Conservation (phyloP, 2,797 vertebrate species). For the Paratrypauchen microcephalus region DNA sequence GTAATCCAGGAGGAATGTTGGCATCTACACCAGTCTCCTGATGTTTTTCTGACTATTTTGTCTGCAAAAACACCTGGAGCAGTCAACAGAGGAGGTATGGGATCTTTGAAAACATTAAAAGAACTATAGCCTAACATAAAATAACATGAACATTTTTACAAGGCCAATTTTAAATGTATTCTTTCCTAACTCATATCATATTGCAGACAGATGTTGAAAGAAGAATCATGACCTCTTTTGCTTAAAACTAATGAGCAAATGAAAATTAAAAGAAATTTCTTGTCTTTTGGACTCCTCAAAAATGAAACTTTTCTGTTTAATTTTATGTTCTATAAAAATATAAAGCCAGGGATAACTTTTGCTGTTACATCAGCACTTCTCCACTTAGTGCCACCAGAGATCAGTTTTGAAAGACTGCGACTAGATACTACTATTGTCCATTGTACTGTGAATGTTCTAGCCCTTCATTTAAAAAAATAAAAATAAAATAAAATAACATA, state of each 20-base stretch:
- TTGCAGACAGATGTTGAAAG: too few species aligned
- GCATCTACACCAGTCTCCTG: conserved; percentile 16
- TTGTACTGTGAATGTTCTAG: too few species aligned
- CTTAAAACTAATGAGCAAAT: too few species aligned
- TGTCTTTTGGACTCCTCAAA: too few species aligned
- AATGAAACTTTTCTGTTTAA: too few species aligned
- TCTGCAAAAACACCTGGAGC: conserved; percentile 14
- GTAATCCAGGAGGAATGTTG: conserved; percentile 38
- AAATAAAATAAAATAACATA: too few species aligned
- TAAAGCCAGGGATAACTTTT: neutral
- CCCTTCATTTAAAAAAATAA: too few species aligned
- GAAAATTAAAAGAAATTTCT: neutral
- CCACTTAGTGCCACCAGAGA: conserved; percentile 55
- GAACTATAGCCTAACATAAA: neutral
- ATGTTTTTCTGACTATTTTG: conserved; percentile 1
- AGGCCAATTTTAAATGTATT: too few species aligned
- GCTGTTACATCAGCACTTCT: neutral
- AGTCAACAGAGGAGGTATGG: neutral
- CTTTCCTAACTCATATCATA: too few species aligned
- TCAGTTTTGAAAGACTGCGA: conserved; percentile 2
- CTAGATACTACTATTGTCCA: too few species aligned
- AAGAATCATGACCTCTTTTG: too few species aligned
- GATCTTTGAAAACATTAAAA: neutral
- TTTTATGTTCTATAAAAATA: too few species aligned
- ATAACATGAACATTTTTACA: neutral